Conservation (phyloP, 1,140 invertebrate species). For the Papilio aristodemus region DNA sequence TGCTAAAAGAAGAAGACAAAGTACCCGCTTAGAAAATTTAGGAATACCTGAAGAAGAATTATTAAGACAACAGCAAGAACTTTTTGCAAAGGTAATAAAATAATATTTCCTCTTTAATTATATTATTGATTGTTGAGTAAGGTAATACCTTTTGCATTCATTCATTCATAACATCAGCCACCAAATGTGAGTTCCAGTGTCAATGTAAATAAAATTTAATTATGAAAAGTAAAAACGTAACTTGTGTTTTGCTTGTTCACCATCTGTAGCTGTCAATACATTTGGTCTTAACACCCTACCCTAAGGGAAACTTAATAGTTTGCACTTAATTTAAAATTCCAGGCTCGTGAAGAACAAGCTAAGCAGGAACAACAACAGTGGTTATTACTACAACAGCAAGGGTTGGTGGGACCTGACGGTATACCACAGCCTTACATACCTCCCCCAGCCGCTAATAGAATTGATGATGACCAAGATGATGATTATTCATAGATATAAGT, state of each 20-base stretch:
- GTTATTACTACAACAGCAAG: conserved; percentile 91
- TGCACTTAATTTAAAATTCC: conserved; percentile 30
- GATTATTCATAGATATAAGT: conserved; percentile 76
- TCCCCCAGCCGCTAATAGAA: conserved; percentile 69
- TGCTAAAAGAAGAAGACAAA: conserved; percentile 95
- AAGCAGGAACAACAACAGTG: conserved; percentile 93
- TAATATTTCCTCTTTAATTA: too few relatives aligned
- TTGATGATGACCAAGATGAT: conserved; percentile 80
- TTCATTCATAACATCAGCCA: too few relatives aligned
- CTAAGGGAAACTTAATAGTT: too few relatives aligned
- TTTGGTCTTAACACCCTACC: too few relatives aligned
- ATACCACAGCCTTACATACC: conserved; percentile 72
- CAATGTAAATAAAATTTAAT: too few relatives aligned
- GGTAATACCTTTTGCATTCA: too few relatives aligned
- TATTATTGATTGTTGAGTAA: too few relatives aligned
- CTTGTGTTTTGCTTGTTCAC: too few relatives aligned
- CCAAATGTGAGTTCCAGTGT: too few relatives aligned
- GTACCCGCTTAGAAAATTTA: conserved; percentile 96
- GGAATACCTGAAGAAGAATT: conserved; percentile 99
- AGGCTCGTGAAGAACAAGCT: conserved; percentile 94
- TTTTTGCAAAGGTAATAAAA: conserved; percentile 92
- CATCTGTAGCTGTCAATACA: too few relatives aligned
- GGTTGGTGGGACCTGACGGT: conserved; percentile 60
- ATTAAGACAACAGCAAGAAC: conserved; percentile 96
- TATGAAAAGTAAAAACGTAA: too few relatives aligned